Evolutionary conservation across 2,888 invertebrate genomes (phyloP), one percentile per base, ranked within the genome.

Genomic region (Papilio demoleus): DNA sequence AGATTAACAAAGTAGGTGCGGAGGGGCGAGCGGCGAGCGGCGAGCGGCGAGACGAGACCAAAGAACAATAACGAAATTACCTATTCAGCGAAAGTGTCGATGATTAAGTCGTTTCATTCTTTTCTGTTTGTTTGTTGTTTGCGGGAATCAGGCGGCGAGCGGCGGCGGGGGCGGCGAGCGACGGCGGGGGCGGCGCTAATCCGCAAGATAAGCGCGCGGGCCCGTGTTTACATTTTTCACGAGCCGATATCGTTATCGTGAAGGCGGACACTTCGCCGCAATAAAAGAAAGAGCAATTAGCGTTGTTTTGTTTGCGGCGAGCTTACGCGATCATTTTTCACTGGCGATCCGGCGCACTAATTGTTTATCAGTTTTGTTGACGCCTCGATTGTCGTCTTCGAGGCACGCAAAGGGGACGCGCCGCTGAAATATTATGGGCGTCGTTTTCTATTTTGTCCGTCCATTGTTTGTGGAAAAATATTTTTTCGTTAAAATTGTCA

Each of bases 251-350:
- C 77, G 74, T 70, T 68, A 65, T 38, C 12, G 38, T 42, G 17
- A 17, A 27, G 50, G n/a, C 58, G 67, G 50, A 73, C 75, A 75
- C 74, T 76, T 74, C 71, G 71, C 73, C 70, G 74, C 75, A 75
- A 77, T 76, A 78, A 79, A 79, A 78, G 79, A 78, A 76, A 73
- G 73, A 74, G 79, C 77, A 79, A 79, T 79, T 79, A 80, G 77
- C 73, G 72, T 73, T 75, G 77, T 77, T 80, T 78, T 78, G 77
- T 79, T 79, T 77, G 74, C 72, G 71, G 64, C 38, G 42, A 2
- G 24, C 9, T 70, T 73, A 70, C 70, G 72, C 72, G 71, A 72
- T 70, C 71, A 77, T 79, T 77, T 79, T 77, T 79, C 79, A 79
- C 75, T 74, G 71, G 72, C 75, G 78, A 79, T 79, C 77, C 76